Percentiles rank a stretch among this genome's conserved stretches.
Evolutionary conservation across 2,113 vertebrate species (phyloP).

Genomic region (Chamaetylas fuelleborni): DNA sequence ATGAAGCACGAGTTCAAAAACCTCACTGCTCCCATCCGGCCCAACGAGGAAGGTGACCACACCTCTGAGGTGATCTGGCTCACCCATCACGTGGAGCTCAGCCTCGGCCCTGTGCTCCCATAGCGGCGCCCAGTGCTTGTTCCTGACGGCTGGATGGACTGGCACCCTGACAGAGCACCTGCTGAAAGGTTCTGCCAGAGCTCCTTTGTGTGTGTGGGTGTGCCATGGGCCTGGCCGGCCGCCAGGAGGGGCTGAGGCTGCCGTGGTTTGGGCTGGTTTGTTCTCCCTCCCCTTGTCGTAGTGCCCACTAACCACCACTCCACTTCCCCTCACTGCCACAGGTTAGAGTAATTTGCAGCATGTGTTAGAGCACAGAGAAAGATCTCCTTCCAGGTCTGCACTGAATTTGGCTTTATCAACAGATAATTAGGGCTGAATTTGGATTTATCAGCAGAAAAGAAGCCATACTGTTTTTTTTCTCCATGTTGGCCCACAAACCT

Average conservation of each 20-base stretch:
- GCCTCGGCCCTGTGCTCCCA: constrained; percentile 87
- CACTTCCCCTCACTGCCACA: neutral
- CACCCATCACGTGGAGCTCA: constrained; percentile 92
- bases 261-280: neutral
- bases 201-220: constrained; percentile 41
- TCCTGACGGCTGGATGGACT: neutral
- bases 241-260: neutral
- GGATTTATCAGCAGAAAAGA: neutral
- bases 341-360: constrained; percentile 30
- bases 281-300: constrained; percentile 23
- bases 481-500: neutral
- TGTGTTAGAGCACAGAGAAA: neutral
- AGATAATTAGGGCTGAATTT: neutral
- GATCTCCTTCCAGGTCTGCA: neutral
- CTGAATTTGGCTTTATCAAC: neutral
- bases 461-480: neutral
- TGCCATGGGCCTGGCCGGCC: neutral
- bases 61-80: constrained; percentile 89
- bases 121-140: constrained; percentile 29
- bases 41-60: constrained; percentile 83
- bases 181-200: constrained; percentile 10
- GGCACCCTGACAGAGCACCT: neutral
- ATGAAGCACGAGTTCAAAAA: constrained; percentile 97
- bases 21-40: constrained; percentile 86
- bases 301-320: constrained; percentile 19